Evolutionary conservation across 1,140 invertebrate genomes (phyloP).

Genomic region (Drosophila pandora): DNA sequence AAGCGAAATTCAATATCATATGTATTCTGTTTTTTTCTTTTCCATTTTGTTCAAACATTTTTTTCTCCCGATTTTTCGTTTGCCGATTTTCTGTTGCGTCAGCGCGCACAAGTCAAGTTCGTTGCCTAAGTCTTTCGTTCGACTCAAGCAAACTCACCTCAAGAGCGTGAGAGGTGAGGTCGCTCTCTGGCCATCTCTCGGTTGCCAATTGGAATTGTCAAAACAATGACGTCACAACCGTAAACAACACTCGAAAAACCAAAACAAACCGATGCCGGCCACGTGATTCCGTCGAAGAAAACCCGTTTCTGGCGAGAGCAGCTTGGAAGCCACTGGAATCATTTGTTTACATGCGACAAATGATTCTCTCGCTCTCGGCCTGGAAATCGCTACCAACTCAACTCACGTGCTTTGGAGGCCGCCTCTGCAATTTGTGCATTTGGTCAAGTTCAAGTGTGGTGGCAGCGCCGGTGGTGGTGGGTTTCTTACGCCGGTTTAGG

Average conservation of each 20-base stretch:
- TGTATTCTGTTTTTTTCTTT: slow-evolving; percentile 15
- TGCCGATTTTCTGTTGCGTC: slow-evolving; percentile 45
- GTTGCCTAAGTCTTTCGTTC: slow-evolving; percentile 73
- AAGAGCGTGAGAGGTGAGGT: slow-evolving; percentile 7
- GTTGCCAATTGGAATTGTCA: slow-evolving; percentile 70
- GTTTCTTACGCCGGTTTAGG: slow-evolving; percentile 45
- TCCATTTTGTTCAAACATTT: slow-evolving; percentile 4
- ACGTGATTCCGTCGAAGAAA: slow-evolving; percentile 60
- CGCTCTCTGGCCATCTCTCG: slow-evolving; percentile 3
- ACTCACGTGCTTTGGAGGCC: slow-evolving; percentile 44
- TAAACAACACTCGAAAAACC: slow-evolving; percentile 73
- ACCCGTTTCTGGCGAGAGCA: slow-evolving; percentile 43
- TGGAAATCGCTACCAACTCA: slow-evolving; percentile 8
- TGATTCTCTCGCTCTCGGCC: slow-evolving; percentile 1
- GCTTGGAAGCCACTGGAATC: slow-evolving; percentile 57
- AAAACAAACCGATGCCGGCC: slow-evolving; percentile 79
- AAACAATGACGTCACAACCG: slow-evolving; percentile 73
- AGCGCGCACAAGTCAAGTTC: slow-evolving; percentile 58
- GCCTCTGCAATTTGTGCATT: slow-evolving; percentile 81
- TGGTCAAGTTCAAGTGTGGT: slow-evolving; percentile 82
- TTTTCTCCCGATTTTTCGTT: slow-evolving; percentile 13
- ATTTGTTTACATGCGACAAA: slow-evolving; percentile 72
- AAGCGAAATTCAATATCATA: slow-evolving; percentile 72
- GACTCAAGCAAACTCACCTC: slow-evolving; percentile 13
- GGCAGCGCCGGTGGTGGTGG: slow-evolving; percentile 34